Conservation (phyloP, 2,113 vertebrate species). For the Dasyornis broadbenti region DNA sequence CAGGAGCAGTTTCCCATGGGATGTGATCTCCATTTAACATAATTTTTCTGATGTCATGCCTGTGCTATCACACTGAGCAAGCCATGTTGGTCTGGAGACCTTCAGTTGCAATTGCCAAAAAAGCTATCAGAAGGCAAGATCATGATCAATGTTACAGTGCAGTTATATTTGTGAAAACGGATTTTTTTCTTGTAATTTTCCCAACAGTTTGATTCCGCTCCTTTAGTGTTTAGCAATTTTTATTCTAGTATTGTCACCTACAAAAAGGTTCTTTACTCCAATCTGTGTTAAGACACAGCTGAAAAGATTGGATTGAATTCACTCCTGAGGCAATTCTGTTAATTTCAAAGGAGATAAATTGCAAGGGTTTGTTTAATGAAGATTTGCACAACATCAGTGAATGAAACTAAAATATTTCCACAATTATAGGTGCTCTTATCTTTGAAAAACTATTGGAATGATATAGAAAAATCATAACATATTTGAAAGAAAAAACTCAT, state of each 20-base stretch:
- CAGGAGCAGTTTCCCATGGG: background rate
- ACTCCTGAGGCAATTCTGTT: background rate
- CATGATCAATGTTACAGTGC: accelerated
- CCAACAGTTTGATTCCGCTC: background rate
- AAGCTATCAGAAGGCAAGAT: background rate
- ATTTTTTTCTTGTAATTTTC: background rate
- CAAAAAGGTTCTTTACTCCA: background rate
- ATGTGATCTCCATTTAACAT: background rate
- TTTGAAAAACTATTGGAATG: background rate
- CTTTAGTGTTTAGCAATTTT: background rate
- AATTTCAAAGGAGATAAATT: background rate
- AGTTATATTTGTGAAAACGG: background rate
- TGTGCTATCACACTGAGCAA: background rate
- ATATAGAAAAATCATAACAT: background rate
- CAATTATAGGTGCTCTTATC: background rate
- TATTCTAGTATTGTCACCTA: background rate
- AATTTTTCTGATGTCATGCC: background rate
- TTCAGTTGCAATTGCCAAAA: background rate
- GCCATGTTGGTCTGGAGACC: background rate
- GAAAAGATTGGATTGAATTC: background rate
- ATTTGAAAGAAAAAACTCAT: background rate
- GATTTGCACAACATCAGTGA: background rate
- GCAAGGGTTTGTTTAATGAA: background rate
- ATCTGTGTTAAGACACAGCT: background rate
- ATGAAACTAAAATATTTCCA: background rate